These are phyloP conservation scores for Drosophila nigrodunni DNA, from an alignment of 1,140 invertebrate species.

Conservation along the genomic window DNA sequence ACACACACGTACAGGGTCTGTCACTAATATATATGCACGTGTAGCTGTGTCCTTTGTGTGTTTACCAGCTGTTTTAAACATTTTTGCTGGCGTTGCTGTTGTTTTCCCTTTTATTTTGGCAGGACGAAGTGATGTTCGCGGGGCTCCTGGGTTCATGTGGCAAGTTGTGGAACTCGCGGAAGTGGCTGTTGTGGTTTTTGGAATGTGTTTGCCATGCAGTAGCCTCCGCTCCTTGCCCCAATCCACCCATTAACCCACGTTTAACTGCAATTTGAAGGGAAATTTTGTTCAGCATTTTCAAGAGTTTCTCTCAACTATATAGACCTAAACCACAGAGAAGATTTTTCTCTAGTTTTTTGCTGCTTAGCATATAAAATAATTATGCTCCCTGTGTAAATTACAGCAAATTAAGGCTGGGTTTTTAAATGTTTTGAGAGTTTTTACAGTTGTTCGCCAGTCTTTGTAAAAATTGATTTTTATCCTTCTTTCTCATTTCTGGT, in stretches of 20 bases:
- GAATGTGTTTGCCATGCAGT: constrained; percentile 71
- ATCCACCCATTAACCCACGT: neutral
- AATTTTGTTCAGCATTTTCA: constrained; percentile 38
- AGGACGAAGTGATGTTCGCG: constrained; percentile 1
- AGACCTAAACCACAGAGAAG: constrained; percentile 3
- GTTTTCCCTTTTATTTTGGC: constrained; percentile 32
- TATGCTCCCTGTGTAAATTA: constrained; percentile 19
- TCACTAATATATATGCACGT: neutral
- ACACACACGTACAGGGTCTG: neutral
- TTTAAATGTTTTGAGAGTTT: neutral
- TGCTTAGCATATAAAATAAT: constrained; percentile 9
- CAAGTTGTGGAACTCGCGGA: constrained; percentile 63
- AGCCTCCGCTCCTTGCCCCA: neutral
- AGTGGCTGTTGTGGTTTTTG: constrained; percentile 71
- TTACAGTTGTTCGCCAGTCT: neutral
- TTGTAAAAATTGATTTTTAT: constrained; percentile 26
- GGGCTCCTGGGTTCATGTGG: constrained; percentile 29
- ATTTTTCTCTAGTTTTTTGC: neutral
- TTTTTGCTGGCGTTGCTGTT: constrained; percentile 64
- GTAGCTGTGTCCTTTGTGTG: constrained; percentile 54
- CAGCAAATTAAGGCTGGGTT: constrained; percentile 9
- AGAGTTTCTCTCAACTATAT: constrained; percentile 28
- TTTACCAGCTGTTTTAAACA: constrained; percentile 74
- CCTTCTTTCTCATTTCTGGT: constrained; percentile 21
- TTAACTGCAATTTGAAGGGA: constrained; percentile 35